Conservation (phyloP, 2,797 vertebrate species). For the Darevskia mixta region DNA sequence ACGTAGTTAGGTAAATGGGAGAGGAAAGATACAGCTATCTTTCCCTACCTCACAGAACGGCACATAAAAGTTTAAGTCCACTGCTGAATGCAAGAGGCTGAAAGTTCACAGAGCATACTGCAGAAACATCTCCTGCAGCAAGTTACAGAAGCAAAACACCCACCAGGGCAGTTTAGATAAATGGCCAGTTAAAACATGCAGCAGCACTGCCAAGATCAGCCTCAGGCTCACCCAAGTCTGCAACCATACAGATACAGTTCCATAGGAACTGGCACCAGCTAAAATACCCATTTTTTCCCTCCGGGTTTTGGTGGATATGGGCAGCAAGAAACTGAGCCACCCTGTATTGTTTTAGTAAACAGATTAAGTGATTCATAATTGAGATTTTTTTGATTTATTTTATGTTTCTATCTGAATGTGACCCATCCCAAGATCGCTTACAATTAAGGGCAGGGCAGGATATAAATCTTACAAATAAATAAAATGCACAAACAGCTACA, state of each 20-base stretch:
- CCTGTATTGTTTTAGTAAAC: too few species aligned
- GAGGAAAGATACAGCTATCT: too few species aligned
- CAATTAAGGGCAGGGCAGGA: too few species aligned
- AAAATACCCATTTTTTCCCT: not conserved
- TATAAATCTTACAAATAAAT: too few species aligned
- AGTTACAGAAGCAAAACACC: constrained; percentile 25
- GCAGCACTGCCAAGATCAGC: not conserved
- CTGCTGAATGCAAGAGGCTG: not conserved
- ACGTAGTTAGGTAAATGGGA: too few species aligned
- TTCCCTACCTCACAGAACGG: not conserved
- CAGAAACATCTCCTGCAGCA: constrained; percentile 8
- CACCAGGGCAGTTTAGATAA: constrained; percentile 31
- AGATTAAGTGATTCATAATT: too few species aligned
- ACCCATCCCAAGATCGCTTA: too few species aligned
- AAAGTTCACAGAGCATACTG: not conserved
- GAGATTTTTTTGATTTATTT: too few species aligned
- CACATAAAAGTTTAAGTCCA: not conserved
- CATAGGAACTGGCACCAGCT: not conserved
- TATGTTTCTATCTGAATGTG: too few species aligned
- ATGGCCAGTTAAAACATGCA: not conserved
- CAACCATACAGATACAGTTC: not conserved
- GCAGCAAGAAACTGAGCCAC: too few species aligned
- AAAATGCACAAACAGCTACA: not conserved
- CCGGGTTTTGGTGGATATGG: too few species aligned
- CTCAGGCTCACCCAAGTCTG: not conserved